A percentile compares a stretch with the other conserved stretches of the same genome.
Conservation (phyloP, 1,140 invertebrate genomes). For the Monochamus saltuarius region DNA sequence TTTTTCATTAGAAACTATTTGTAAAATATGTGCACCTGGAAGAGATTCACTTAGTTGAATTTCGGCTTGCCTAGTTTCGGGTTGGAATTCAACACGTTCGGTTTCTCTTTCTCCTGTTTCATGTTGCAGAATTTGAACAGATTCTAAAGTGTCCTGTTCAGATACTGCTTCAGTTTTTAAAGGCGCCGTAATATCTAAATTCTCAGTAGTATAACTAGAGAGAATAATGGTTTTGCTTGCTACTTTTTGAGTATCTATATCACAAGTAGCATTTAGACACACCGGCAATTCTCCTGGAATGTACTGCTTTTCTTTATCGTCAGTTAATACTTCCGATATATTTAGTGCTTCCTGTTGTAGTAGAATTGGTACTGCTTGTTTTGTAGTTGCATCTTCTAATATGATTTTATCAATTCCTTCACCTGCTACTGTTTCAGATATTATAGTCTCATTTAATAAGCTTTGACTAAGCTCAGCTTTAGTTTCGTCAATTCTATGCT, state of each 20-base stretch:
- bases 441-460: slow-evolving; percentile 55
- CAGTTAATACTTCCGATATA: slow-evolving; percentile 55
- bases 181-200: slow-evolving; percentile 47
- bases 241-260: slow-evolving; percentile 55
- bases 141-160: slow-evolving; percentile 55
- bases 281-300: slow-evolving; percentile 40
- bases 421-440: slow-evolving; percentile 55
- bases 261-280: slow-evolving; percentile 50
- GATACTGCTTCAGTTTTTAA: slow-evolving; percentile 52
- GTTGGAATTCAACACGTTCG: slow-evolving; percentile 52
- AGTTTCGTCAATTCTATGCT: slow-evolving; percentile 46
- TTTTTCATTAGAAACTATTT: slow-evolving; percentile 58
- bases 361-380: slow-evolving; percentile 54
- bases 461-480: slow-evolving; percentile 55
- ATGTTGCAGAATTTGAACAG: slow-evolving; percentile 56
- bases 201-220: slow-evolving; percentile 54
- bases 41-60: slow-evolving; percentile 56
- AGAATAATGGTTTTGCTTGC: slow-evolving; percentile 56
- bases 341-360: slow-evolving; percentile 56
- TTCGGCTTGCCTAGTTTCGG: slow-evolving; percentile 55
- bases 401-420: slow-evolving; percentile 52
- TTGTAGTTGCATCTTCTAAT: slow-evolving; percentile 48
- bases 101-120: slow-evolving; percentile 61
- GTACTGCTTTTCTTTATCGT: slow-evolving; percentile 55
- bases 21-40: slow-evolving; percentile 53